Conservation (phyloP, 2,888 invertebrate genomes). For the Slavum lentiscoides region DNA sequence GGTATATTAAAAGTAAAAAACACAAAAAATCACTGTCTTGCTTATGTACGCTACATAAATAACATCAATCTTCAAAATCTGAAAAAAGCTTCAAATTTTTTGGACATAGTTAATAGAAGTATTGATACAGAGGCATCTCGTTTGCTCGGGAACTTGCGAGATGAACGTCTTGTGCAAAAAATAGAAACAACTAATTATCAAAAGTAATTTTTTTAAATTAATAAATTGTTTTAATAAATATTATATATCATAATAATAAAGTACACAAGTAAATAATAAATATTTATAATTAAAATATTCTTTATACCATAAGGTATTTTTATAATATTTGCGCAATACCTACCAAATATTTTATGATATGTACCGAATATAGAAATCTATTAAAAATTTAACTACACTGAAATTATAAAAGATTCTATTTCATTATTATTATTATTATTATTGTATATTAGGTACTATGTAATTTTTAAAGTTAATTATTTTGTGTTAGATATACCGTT, state of each 20-base stretch:
- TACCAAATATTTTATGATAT: no score
- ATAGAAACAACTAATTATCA: slow-evolving; percentile 87
- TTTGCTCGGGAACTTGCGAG: slow-evolving; percentile 83
- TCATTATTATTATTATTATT: not conserved
- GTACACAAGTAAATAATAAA: not conserved
- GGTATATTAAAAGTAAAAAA: slow-evolving; percentile 91
- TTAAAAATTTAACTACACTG: no score
- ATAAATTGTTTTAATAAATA: not conserved
- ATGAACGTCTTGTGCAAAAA: slow-evolving; percentile 85
- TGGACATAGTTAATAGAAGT: slow-evolving; percentile 90
- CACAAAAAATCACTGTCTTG: slow-evolving; percentile 92
- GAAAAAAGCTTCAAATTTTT: slow-evolving; percentile 90
- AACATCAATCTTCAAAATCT: slow-evolving; percentile 95
- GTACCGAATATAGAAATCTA: no score
- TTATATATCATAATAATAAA: not conserved
- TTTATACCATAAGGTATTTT: no score
- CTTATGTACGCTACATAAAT: slow-evolving; percentile 93
- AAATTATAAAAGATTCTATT: not conserved
- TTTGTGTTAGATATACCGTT: slow-evolving; percentile 75
- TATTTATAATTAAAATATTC: no score
- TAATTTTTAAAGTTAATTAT: not conserved
- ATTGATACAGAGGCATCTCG: slow-evolving; percentile 92
- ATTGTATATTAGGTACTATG: not conserved
- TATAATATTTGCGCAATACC: no score
- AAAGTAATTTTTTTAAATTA: slow-evolving; percentile 65